phyloP scores from a whole-genome alignment of 2,113 vertebrate species.

The Channa argus region DNA sequence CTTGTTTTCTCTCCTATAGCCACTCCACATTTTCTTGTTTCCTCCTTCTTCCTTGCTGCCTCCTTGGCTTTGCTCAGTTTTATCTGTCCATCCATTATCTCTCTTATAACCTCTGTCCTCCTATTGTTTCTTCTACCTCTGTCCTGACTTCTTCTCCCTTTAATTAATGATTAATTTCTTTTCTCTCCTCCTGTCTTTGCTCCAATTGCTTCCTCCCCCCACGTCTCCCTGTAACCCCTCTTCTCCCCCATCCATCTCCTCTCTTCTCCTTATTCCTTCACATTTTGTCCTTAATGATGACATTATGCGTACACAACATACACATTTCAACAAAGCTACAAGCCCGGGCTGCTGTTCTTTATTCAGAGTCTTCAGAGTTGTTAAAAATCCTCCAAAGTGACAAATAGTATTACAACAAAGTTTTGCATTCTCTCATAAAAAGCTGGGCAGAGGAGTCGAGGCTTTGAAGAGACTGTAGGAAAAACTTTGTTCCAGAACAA shows the following conservation, averaged over 20 bases:
- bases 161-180: neutral
- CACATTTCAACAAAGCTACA: neutral
- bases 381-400: constrained; percentile 18
- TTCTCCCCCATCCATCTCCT: neutral
- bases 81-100: too few relatives aligned
- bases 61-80: too few relatives aligned
- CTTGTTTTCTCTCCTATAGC: neutral
- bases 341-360: neutral
- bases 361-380: constrained; percentile 1
- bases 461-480: constrained; percentile 30
- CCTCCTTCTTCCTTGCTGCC: too few relatives aligned
- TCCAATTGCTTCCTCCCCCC: too few relatives aligned
- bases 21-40: too few relatives aligned
- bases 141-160: neutral
- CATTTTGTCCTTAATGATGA: neutral
- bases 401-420: constrained; percentile 35
- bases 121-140: neutral
- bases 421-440: constrained; percentile 29
- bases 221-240: too few relatives aligned
- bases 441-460: constrained; percentile 16
- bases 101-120: too few relatives aligned
- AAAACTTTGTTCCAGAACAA: constrained; percentile 46
- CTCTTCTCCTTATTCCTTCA: neutral
- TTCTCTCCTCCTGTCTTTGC: neutral
- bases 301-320: neutral